These are phyloP conservation scores for Electrophaes corylata DNA, from an alignment of 2,888 invertebrate species.

Conservation along the genomic window DNA sequence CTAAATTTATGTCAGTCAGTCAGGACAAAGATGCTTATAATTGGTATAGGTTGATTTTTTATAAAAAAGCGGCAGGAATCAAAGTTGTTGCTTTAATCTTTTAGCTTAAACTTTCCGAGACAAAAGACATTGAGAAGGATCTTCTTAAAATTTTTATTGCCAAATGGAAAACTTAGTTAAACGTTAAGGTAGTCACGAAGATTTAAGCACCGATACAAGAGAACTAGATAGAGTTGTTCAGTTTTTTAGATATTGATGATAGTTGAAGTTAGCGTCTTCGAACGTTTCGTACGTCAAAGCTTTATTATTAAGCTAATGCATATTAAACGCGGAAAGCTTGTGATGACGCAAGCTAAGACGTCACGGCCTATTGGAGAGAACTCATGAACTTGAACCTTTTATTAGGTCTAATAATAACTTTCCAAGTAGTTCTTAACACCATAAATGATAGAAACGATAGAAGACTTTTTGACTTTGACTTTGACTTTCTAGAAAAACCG, in stretches of 20 bases:
- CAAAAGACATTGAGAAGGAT: too few relatives aligned
- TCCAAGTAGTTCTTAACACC: neutral
- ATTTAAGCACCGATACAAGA: neutral
- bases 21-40: too few relatives aligned
- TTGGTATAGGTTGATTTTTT: too few relatives aligned
- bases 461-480: too few relatives aligned
- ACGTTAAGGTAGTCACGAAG: neutral
- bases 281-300: neutral
- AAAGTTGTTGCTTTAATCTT: neutral
- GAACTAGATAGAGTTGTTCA: neutral
- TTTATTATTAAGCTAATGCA: constrained; percentile 20
- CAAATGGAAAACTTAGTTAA: too few relatives aligned
- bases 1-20: too few relatives aligned
- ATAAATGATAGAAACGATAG: too few relatives aligned
- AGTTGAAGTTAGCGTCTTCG: too few relatives aligned
- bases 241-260: neutral
- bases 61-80: too few relatives aligned
- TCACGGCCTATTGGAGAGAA: constrained; percentile 3
- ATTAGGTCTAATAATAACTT: constrained; percentile 15
- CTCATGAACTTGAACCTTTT: constrained; percentile 14
- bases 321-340: constrained; percentile 23
- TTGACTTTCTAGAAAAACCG: too few relatives aligned
- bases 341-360: constrained; percentile 17
- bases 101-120: too few relatives aligned
- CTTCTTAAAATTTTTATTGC: too few relatives aligned